Conservation (phyloP, 2,888 invertebrate genomes). For the Tenthredo mesomela region DNA sequence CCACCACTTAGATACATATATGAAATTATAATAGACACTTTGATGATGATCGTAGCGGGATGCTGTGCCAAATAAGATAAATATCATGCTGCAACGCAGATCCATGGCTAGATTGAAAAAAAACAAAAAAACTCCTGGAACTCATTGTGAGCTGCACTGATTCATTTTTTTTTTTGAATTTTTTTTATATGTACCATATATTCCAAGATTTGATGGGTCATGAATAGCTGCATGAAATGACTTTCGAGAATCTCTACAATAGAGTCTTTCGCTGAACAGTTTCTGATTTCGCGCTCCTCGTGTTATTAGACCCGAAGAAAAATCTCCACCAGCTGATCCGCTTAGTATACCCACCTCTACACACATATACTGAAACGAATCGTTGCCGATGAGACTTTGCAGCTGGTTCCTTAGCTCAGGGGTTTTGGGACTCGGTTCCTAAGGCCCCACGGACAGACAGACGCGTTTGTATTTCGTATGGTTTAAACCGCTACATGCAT, state of each 20-base stretch:
- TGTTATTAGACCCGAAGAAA: neutral
- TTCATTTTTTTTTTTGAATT: neutral
- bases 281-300: neutral
- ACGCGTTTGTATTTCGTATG: neutral
- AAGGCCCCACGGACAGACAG: neutral
- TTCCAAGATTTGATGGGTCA: neutral
- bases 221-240: neutral
- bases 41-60: conserved; percentile 33
- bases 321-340: neutral
- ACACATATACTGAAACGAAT: neutral
- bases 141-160: neutral
- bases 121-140: neutral
- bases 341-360: neutral
- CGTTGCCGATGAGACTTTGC: neutral
- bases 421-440: neutral
- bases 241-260: neutral
- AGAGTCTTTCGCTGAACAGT: neutral
- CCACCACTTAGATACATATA: neutral
- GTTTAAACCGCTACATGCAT: neutral
- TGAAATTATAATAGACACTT: conserved; percentile 44
- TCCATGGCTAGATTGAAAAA: neutral
- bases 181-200: neutral
- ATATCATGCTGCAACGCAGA: neutral
- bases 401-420: conserved; percentile 19
- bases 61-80: conserved; percentile 2